A percentile compares a stretch with the other conserved stretches of the same genome.
Conservation (phyloP, 2,113 vertebrate species). For the Brienomyrus longianalis region DNA sequence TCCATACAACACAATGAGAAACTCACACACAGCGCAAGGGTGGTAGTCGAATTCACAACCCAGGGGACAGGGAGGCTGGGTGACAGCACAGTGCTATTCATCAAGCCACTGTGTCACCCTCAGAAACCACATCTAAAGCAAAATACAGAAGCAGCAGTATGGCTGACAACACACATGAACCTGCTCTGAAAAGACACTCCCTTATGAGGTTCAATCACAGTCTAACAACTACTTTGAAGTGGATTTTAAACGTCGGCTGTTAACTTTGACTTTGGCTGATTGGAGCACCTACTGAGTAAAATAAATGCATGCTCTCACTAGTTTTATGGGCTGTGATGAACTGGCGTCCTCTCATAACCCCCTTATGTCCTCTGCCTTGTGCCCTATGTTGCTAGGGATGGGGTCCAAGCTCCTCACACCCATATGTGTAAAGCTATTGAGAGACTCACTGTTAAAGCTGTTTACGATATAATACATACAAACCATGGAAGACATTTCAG, state of each 20-base stretch:
- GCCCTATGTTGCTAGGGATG: neutral
- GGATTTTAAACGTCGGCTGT: neutral
- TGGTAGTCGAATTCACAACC: neutral
- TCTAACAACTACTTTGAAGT: neutral
- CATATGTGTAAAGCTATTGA: neutral
- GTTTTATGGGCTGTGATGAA: neutral
- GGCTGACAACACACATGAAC: neutral
- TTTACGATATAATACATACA: neutral
- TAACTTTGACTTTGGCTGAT: neutral
- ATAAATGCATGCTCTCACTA: neutral
- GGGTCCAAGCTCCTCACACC: neutral
- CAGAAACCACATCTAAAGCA: neutral
- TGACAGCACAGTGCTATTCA: neutral
- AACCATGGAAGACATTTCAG: neutral
- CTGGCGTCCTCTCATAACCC: neutral
- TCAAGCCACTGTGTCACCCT: neutral
- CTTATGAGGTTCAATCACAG: neutral
- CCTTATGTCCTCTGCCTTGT: neutral
- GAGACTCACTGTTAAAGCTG: neutral
- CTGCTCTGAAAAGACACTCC: neutral
- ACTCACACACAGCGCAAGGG: neutral
- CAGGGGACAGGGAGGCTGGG: neutral
- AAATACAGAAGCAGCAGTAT: neutral
- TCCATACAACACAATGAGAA: neutral
- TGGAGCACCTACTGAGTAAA: neutral